A percentile compares a stretch with the other conserved stretches of the same genome.
These are phyloP conservation scores for Latrodectus geometricus DNA, from an alignment of 1,140 invertebrate genomes.

Conservation along the genomic window DNA sequence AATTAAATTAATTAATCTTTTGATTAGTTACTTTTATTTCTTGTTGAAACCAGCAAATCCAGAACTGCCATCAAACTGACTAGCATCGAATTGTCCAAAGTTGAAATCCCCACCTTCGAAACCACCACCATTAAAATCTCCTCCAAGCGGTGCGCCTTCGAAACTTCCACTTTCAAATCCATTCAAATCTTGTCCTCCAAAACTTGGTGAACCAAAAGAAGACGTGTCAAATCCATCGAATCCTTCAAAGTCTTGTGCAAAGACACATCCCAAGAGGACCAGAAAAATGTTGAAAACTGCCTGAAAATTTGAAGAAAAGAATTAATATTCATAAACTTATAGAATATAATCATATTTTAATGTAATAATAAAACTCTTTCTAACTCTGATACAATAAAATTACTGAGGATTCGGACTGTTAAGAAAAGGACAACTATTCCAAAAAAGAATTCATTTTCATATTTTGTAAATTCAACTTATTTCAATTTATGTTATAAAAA, in stretches of 20 bases:
- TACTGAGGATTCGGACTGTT: too few relatives aligned
- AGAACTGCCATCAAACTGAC: background rate
- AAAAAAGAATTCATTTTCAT: too few relatives aligned
- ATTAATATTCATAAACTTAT: too few relatives aligned
- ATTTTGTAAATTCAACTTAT: too few relatives aligned
- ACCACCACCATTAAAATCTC: conserved; percentile 2
- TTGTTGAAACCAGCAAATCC: background rate
- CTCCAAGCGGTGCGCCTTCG: conserved; percentile 4
- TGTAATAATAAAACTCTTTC: too few relatives aligned
- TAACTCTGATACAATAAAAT: too few relatives aligned
- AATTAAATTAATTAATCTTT: too few relatives aligned
- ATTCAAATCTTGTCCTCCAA: conserved; percentile 22
- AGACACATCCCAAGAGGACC: background rate
- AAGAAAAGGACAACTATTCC: too few relatives aligned
- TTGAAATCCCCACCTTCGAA: conserved; percentile 10
- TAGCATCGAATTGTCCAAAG: conserved; percentile 17
- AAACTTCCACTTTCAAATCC: conserved; percentile 33
- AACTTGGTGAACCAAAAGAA: conserved; percentile 10
- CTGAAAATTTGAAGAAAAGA: too few relatives aligned
- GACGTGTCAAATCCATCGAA: conserved; percentile 37
- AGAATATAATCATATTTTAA: too few relatives aligned
- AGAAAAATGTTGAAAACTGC: too few relatives aligned
- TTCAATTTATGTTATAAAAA: too few relatives aligned
- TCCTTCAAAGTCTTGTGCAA: conserved; percentile 30
- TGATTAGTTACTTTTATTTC: background rate